Percentiles rank a stretch among this genome's conserved stretches.
Evolutionary conservation across 2,797 vertebrate species (phyloP).

Genomic region (Cuniculus paca): DNA sequence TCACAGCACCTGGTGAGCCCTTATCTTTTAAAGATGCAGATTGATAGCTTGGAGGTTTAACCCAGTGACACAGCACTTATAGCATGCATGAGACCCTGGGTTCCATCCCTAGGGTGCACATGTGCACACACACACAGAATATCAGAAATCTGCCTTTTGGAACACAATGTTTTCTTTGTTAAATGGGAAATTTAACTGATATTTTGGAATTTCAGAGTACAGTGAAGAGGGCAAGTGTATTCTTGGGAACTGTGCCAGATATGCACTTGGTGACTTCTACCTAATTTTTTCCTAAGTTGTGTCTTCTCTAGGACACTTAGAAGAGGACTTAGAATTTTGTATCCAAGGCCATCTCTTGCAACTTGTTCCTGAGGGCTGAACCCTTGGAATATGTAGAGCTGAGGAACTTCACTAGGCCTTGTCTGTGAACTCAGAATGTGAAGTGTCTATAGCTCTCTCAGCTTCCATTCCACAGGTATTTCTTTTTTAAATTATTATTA

Average conservation of each 20-base stretch:
- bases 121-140: background rate
- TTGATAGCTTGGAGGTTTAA: background rate
- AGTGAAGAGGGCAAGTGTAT: background rate
- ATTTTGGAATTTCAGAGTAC: constrained; percentile 15
- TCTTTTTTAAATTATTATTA: background rate
- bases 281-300: background rate
- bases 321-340: background rate
- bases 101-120: background rate
- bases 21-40: constrained; percentile 4
- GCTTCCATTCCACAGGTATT: background rate
- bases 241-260: background rate
- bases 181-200: background rate
- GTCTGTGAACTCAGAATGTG: background rate
- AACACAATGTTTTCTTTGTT: background rate
- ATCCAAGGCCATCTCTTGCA: background rate
- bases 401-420: background rate
- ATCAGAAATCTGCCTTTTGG: background rate
- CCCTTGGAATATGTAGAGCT: too few species aligned
- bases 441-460: background rate
- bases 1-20: background rate
- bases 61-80: background rate
- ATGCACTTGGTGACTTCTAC: background rate
- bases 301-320: background rate
- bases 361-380: background rate
- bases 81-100: background rate